Evolutionary conservation across 2,888 invertebrate species (phyloP), one percentile per base, ranked within the genome.

Genomic region (Erebia epiphron): DNA sequence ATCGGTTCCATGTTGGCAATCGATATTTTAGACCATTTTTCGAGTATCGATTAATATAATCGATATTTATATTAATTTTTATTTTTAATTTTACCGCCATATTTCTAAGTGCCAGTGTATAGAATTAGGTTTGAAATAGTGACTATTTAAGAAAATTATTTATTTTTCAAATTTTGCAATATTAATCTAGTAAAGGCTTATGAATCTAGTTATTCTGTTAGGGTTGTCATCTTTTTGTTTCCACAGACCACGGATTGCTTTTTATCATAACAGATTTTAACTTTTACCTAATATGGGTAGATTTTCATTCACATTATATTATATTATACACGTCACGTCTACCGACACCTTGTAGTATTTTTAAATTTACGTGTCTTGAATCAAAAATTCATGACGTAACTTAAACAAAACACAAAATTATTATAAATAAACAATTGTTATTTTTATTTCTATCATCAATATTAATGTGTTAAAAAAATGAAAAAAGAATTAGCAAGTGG

Each of bases 101-200:
- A 71, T 67, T 73, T 73, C 73, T 75, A 74, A 81, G 82, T 80
- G 81, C 84, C 87, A 88, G 85, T 86, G 82, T 81, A 79, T 82
- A 83, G 81, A 79, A 77, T 76, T 77, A 76, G 76, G 54, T 41
- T 71, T 62, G 69, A 73, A 73, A 77, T 77, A 75, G 73, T 71
- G 72, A 65, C 69, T 77, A 78, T 76, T 69, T 78, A 82, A 79
- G 79, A 77, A 75, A 78, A 80, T 80, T 84, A 85, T 85, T 85
- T 86, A 85, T 85, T 86, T 79, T 79, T 78, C 79, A 79, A 77
- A 46, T 71, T 79, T 73, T 70, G 54, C 73, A 68, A 68, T 57
- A 63, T 80, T 73, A 75, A 73, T 49, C 18, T 62, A 76, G 74
- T 68, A 65, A 73, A 74, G 78, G 67, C 73, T 70, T 71, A 70